Base-by-base conservation (phyloP, 2,888 invertebrate species). In the Dasypogon diadema region DNA sequence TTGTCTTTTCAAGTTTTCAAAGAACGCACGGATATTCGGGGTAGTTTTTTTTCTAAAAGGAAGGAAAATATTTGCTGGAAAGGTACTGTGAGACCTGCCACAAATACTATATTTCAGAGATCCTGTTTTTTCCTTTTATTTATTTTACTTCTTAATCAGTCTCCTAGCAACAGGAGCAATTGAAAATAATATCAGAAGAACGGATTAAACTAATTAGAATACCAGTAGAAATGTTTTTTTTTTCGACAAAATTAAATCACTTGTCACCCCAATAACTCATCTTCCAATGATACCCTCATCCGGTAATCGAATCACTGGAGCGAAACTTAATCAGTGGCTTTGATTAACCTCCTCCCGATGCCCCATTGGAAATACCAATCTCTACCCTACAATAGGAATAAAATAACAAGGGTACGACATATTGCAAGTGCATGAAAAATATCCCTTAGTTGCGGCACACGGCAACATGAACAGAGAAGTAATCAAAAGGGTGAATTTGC, bases 211-310 rank as follows among this genome's bases (percentile, higher is more conserved):
- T n/a, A n/a, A n/a, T n/a, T n/a, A n/a, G n/a, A n/a, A n/a, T n/a
- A n/a, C n/a, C n/a, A n/a, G n/a, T n/a, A n/a, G n/a, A n/a, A n/a
- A n/a, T n/a, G n/a, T n/a, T n/a, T n/a, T n/a, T n/a, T n/a, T n/a
- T n/a, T 42, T 42, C 18, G 6, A 51, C 51, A 51, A 16, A 51
- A 51, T 51, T 46, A 16, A n/a, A n/a, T 65, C 46, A 65, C 65
- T 65, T 65, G 65, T 65, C 48, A 46, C 65, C 42, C 48, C 65
- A 65, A 65, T 65, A 46, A 46, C 22, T 46, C 14, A 65, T 46
- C 2, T 21, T 12, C 18, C 14, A 65, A 65, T 42, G 65, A 65
- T 65, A 65, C 65, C 65, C 65, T 65, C 46, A 65, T 65, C 16
- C 14, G 21, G 24, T 24, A 42, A 65, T 48, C 22, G 22, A 65